Conservation (phyloP, 2,113 vertebrate species). For the Gambusia holbrooki region DNA sequence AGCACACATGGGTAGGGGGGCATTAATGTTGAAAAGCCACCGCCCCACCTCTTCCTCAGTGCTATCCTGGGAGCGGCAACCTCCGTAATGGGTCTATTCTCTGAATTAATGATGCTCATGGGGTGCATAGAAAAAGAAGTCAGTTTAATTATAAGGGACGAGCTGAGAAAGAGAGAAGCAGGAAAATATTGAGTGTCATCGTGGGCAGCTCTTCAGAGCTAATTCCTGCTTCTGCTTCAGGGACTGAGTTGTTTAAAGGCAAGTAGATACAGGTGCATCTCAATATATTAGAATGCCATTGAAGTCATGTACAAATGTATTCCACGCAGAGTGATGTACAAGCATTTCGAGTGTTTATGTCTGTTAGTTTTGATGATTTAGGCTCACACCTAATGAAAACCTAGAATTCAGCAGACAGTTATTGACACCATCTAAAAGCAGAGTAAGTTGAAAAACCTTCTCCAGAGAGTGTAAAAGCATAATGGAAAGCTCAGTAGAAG, state of each 20-base stretch:
- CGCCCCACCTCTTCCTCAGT: constrained; percentile 53
- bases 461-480: not conserved
- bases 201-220: constrained; percentile 18
- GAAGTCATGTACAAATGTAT: not conserved
- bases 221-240: not conserved
- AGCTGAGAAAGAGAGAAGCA: constrained; percentile 14
- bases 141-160: constrained; percentile 61
- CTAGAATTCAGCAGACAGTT: no score
- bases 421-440: not conserved
- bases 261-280: not conserved
- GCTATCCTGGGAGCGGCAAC: constrained; percentile 55
- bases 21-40: constrained; percentile 63
- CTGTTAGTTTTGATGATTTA: not conserved
- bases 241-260: not conserved
- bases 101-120: constrained; percentile 61
- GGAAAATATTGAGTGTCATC: constrained; percentile 46
- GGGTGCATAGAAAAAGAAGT: constrained; percentile 45
- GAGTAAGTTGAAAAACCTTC: not conserved
- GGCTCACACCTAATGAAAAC: not conserved
- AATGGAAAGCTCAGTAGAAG: not conserved
- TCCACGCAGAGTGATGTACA: not conserved
- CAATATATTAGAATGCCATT: not conserved
- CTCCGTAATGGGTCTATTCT: constrained; percentile 60
- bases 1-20: constrained; percentile 39
- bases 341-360: no score